These are phyloP conservation scores for Drosophila koepferae DNA, from an alignment of 2,888 invertebrate species.

Conservation along the genomic window DNA sequence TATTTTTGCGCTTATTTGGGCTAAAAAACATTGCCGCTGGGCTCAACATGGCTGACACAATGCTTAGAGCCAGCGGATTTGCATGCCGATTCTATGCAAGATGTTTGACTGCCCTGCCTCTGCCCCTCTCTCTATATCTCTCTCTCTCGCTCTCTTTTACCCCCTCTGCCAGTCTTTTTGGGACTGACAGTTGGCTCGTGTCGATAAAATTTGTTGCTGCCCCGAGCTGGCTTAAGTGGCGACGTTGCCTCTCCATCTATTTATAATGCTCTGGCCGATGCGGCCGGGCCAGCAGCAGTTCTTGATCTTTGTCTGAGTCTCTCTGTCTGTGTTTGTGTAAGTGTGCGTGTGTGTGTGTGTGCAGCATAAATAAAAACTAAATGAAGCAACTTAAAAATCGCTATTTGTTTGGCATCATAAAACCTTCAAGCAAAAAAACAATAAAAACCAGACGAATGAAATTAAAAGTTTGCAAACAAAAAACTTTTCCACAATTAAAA, in stretches of 20 bases:
- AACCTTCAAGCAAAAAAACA: slow-evolving; percentile 36
- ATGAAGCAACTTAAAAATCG: slow-evolving; percentile 42
- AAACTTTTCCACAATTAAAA: slow-evolving; percentile 1
- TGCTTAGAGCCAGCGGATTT: slow-evolving; percentile 66
- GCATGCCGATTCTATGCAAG: slow-evolving; percentile 37
- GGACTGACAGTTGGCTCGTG: slow-evolving; percentile 77
- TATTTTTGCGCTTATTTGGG: slow-evolving; percentile 79
- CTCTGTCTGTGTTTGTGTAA: slow-evolving; percentile 1
- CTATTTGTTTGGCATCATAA: slow-evolving; percentile 34
- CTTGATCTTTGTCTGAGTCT: slow-evolving; percentile 60
- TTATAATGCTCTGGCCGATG: slow-evolving; percentile 59
- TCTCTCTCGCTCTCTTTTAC: neutral
- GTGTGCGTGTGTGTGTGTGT: slow-evolving; percentile 30
- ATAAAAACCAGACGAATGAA: slow-evolving; percentile 31
- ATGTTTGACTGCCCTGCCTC: slow-evolving; percentile 15
- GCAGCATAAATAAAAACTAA: slow-evolving; percentile 65
- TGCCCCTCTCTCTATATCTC: neutral
- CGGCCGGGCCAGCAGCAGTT: slow-evolving; percentile 53
- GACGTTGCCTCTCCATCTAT: slow-evolving; percentile 59
- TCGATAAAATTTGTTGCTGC: slow-evolving; percentile 71
- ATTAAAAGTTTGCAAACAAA: slow-evolving; percentile 17
- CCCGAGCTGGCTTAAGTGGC: slow-evolving; percentile 68
- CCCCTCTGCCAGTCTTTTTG: slow-evolving; percentile 32
- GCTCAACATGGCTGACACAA: slow-evolving; percentile 74
- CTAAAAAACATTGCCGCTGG: slow-evolving; percentile 72